Conservation (phyloP, 2,113 vertebrate species). For the Burhinus oedicnemus region DNA sequence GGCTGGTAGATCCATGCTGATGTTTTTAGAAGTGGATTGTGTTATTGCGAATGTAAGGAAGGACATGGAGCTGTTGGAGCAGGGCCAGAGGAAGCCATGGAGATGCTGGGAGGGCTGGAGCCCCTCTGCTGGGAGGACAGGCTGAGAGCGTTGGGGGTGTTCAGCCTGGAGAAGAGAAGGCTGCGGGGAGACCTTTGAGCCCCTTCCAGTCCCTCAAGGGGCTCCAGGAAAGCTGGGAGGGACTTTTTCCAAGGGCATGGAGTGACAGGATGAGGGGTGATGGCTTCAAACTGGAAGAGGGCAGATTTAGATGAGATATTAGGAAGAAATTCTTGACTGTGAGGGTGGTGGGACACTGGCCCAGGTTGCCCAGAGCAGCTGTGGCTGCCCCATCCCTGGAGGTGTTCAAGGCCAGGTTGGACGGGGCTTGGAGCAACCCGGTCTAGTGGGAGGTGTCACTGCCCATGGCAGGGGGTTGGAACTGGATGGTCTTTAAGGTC, state of each 20-base stretch:
- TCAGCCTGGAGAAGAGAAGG: background rate
- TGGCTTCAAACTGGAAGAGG: background rate
- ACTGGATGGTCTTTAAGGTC: background rate
- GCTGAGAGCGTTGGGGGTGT: background rate
- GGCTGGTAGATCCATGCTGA: too few species aligned
- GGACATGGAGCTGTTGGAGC: background rate
- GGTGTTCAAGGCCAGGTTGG: background rate
- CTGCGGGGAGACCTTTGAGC: background rate
- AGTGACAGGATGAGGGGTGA: background rate
- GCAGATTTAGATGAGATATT: background rate
- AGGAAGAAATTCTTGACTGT: background rate
- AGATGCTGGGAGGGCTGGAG: background rate
- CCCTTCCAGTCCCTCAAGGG: background rate
- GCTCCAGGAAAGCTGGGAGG: background rate
- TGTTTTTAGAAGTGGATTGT: background rate
- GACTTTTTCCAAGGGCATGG: background rate
- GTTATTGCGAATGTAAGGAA: background rate
- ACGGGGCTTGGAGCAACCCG: background rate
- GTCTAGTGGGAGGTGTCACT: background rate
- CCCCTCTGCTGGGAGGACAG: background rate
- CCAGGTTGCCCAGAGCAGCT: too few species aligned
- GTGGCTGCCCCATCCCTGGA: background rate
- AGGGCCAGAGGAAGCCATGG: background rate
- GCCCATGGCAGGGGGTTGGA: background rate
- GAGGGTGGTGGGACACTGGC: too few species aligned